A percentile compares a stretch with the other conserved stretches of the same genome.
Conservation (phyloP, 2,888 invertebrate species). For the Drosophila mayaguana region DNA sequence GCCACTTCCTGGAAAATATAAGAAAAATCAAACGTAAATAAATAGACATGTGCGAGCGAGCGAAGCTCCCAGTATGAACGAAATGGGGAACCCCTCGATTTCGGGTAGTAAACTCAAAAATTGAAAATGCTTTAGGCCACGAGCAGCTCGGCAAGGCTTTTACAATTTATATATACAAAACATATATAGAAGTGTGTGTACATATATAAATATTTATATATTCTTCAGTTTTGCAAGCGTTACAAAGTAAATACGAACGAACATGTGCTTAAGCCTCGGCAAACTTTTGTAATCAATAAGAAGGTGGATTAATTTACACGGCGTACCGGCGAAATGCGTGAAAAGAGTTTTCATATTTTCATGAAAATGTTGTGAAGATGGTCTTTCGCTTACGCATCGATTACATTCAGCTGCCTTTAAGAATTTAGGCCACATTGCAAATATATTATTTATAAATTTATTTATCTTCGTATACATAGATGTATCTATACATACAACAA, state of each 20-base stretch:
- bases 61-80: not conserved
- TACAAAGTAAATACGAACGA: not conserved
- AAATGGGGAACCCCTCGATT: not conserved
- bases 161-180: conserved; percentile 15
- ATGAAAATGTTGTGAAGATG: not conserved
- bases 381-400: not conserved
- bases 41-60: conserved; percentile 47
- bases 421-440: not conserved
- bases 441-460: too few species aligned
- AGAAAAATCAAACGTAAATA: conserved; percentile 47
- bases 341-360: not conserved
- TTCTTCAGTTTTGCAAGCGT: not conserved
- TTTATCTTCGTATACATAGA: too few species aligned
- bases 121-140: conserved; percentile 49
- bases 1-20: conserved; percentile 8
- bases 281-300: conserved; percentile 28
- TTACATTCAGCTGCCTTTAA: not conserved
- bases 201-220: not conserved
- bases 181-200: not conserved
- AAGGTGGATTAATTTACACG: conserved; percentile 16
- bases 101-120: conserved; percentile 25
- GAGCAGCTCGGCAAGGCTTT: conserved; percentile 12
- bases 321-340: not conserved
- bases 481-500: not conserved
- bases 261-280: conserved; percentile 7